phyloP scores from a whole-genome alignment of 1,140 invertebrate species.

The Drosophila truncata region DNA sequence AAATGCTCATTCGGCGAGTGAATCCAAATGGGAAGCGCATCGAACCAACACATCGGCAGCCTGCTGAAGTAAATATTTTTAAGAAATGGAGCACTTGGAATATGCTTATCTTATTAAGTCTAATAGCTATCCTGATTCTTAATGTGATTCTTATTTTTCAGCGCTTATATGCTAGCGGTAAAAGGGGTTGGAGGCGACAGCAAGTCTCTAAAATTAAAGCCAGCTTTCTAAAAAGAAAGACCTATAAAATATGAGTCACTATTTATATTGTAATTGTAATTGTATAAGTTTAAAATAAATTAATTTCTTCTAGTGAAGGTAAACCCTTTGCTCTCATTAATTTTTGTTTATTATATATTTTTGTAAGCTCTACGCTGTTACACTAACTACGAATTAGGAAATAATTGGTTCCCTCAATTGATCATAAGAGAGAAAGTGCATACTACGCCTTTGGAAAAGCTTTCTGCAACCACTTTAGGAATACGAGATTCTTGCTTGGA shows the following conservation, averaged over 20 bases:
- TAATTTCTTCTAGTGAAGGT: not conserved
- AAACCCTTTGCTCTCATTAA: not conserved
- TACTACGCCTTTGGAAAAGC: not conserved
- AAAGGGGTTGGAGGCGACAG: not conserved
- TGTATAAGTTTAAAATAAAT: not conserved
- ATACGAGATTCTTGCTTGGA: not conserved
- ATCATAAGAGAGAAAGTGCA: not conserved
- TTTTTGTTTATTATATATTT: not conserved
- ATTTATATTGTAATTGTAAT: too few species aligned
- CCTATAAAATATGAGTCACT: not conserved
- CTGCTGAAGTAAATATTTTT: not conserved
- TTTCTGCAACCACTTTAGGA: not conserved
- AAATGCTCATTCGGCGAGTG: not conserved
- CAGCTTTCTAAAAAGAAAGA: not conserved
- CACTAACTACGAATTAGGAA: not conserved
- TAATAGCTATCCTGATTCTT: not conserved
- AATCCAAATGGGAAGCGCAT: not conserved
- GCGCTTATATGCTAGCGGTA: not conserved
- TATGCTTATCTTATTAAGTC: not conserved
- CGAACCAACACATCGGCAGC: too few species aligned
- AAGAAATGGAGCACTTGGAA: not conserved
- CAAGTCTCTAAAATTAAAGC: not conserved
- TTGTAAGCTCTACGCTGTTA: not conserved
- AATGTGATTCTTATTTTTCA: not conserved
- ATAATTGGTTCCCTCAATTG: not conserved